Percentiles rank a stretch among this genome's conserved stretches.
These are phyloP conservation scores for Mustelus asterias DNA, from an alignment of 2,113 vertebrate genomes.

Conservation along the genomic window DNA sequence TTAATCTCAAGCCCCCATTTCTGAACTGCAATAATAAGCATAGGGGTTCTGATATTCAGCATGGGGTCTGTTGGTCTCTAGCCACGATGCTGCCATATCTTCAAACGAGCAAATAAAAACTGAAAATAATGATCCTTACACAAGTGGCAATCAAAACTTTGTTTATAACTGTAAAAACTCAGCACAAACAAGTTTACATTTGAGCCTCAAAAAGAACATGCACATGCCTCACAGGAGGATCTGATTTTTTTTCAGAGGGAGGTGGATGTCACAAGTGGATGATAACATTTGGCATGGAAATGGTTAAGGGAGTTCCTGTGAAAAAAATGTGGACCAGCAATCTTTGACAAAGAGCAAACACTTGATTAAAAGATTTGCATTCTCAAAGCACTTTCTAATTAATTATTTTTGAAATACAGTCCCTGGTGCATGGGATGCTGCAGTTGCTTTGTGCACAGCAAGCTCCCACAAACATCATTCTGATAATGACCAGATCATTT, in stretches of 20 bases:
- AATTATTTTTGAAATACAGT: neutral
- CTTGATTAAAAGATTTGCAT: neutral
- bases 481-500: neutral
- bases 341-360: neutral
- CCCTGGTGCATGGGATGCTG: neutral
- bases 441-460: neutral
- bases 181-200: neutral
- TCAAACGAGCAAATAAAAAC: neutral
- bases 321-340: neutral
- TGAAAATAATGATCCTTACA: neutral
- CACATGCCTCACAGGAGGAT: neutral
- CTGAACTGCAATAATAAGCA: neutral
- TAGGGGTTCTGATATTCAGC: neutral
- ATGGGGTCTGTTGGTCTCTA: too few species aligned
- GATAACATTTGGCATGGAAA: neutral
- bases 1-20: neutral
- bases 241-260: neutral
- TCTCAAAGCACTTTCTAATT: neutral
- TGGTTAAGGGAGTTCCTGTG: neutral
- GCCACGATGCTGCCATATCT: neutral
- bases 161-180: neutral
- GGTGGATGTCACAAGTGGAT: neutral
- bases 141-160: neutral
- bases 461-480: neutral
- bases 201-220: neutral